These are phyloP conservation scores for Amphipoea oculea DNA, from an alignment of 2,888 invertebrate genomes.

Conservation along the genomic window DNA sequence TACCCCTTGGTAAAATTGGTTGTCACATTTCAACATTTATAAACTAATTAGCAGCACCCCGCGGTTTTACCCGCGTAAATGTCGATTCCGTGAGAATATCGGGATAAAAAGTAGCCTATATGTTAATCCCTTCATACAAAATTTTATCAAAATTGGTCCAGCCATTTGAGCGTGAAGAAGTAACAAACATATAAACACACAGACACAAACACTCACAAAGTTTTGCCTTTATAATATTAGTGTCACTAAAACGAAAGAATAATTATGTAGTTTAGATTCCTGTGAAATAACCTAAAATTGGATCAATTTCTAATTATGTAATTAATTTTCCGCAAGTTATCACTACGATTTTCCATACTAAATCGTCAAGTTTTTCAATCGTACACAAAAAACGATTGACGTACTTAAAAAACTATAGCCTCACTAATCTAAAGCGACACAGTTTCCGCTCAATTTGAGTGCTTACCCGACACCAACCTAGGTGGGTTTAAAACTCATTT, in stretches of 20 bases:
- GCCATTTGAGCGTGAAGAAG: too few species aligned
- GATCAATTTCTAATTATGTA: background rate
- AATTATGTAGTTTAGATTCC: background rate
- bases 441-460: constrained; percentile 79
- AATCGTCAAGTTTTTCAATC: constrained; percentile 27
- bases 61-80: too few species aligned
- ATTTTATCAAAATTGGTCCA: too few species aligned
- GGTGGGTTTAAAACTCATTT: constrained; percentile 78
- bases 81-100: too few species aligned
- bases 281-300: too few species aligned
- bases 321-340: background rate
- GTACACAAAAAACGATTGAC: constrained; percentile 47
- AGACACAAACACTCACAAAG: too few species aligned
- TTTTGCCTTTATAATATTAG: too few species aligned
- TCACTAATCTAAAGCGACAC: constrained; percentile 69
- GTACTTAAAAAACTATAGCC: constrained; percentile 71
- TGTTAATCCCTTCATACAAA: too few species aligned
- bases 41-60: background rate
- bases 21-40: background rate
- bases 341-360: background rate
- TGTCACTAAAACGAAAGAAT: background rate
- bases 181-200: too few species aligned
- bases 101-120: too few species aligned
- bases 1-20: too few species aligned
- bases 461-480: constrained; percentile 75